These are phyloP conservation scores for Cetoscarus ocellatus DNA, from an alignment of 2,797 vertebrate genomes.

Conservation along the genomic window DNA sequence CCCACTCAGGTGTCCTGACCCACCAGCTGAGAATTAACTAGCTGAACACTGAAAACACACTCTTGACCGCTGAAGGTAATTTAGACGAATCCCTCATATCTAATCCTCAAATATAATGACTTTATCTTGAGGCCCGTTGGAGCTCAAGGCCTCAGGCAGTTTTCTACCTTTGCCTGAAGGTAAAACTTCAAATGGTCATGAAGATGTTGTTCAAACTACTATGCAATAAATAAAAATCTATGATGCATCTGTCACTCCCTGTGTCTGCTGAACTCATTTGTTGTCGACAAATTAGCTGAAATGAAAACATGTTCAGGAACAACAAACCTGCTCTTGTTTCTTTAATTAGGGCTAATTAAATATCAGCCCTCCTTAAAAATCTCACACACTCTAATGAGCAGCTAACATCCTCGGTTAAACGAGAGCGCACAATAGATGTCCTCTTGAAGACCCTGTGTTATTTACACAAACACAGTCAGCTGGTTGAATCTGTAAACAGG, in stretches of 20 bases:
- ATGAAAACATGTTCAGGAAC: conserved; percentile 18
- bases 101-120: too few relatives aligned
- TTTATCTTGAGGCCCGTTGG: too few relatives aligned
- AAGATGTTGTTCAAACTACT: conserved; percentile 55
- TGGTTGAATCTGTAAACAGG: conserved; percentile 54
- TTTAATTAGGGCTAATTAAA: conserved; percentile 64
- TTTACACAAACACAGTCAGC: conserved; percentile 53
- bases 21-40: too few relatives aligned
- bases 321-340: conserved; percentile 23
- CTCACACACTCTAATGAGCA: conserved; percentile 37
- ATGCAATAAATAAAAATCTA: conserved; percentile 67
- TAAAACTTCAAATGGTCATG: conserved; percentile 5
- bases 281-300: conserved; percentile 48
- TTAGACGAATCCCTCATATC: too few relatives aligned
- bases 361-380: conserved; percentile 48
- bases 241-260: conserved; percentile 38
- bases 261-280: conserved; percentile 32
- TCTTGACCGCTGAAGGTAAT: too few relatives aligned
- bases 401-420: conserved; percentile 19
- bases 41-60: too few relatives aligned
- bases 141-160: too few relatives aligned
- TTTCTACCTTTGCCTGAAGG: too few relatives aligned
- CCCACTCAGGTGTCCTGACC: too few relatives aligned
- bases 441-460: conserved; percentile 25
- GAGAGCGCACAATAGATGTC: conserved; percentile 43